Base-by-base conservation (phyloP, 2,888 invertebrate genomes). In the Cyrtodaria siliqua region DNA sequence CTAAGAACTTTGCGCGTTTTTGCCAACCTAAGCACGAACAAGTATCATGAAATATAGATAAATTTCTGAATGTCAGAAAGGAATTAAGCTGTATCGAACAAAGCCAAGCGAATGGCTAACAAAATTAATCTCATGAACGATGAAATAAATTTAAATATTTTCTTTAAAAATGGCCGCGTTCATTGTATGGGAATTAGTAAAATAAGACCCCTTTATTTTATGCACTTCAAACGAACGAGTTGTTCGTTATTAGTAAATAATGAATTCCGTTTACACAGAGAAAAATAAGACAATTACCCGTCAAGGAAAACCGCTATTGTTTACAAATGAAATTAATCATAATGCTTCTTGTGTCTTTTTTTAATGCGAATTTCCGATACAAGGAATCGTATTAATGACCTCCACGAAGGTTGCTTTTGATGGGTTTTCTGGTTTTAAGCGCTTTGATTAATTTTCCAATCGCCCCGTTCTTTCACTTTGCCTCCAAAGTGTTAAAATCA, bases 231-330 rank as follows among this genome's bases (percentile, higher is more conserved):
- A 44, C 20, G 38, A n/a, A 23, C n/a, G 33, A 42, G 56, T 59
- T 38, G 40, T 49, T 57, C 27, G 23, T 60, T 52, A 64, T 68
- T 68, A 60, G 60, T 47, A 61, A 68, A 60, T 60, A 68, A 68
- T 68, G 59, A 27, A 53, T 60, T 61, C 47, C 47, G 42, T 29
- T 40, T 29, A 52, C 29, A 12, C 40, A 50, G 29, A 40, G 38
- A 60, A 52, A 23, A 53, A 53, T 49, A 27, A 50, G 52, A 50
- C 50, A 53, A 44, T 14, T 23, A 53, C 27, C 23, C 18, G 50
- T 24, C 50, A 50, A 53, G 26, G 29, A 12, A 33, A 9, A 33
- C 38, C 14, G 52, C 56, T 42, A 40, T 60, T 68, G 67, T 68
- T 27, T 52, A 38, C 12, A 24, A 9, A 27, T 27, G 14, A 33